These are phyloP conservation scores for Diarsia brunnea DNA, from an alignment of 2,888 invertebrate genomes.

Conservation along the genomic window DNA sequence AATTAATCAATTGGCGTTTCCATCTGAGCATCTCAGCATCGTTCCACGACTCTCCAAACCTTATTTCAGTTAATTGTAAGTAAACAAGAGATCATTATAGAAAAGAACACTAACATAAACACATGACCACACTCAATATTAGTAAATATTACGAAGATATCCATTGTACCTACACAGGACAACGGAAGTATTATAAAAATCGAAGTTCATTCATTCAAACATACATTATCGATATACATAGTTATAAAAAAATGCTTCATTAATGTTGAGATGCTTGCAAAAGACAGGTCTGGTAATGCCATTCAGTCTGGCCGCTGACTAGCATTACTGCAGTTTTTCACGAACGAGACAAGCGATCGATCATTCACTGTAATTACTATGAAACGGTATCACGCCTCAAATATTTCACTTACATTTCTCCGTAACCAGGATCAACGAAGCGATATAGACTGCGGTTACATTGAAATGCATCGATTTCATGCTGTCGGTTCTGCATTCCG, in stretches of 20 bases:
- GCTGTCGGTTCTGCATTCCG: conserved; percentile 46
- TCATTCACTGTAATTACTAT: conserved; percentile 44
- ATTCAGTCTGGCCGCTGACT: conserved; percentile 24
- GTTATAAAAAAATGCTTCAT: conserved; percentile 72
- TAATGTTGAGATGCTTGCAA: conserved; percentile 72
- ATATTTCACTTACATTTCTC: conserved; percentile 45
- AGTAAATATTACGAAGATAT: conserved; percentile 77
- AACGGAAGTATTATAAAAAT: conserved; percentile 74
- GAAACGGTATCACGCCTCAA: conserved; percentile 42
- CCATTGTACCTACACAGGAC: conserved; percentile 78
- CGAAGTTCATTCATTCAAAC: conserved; percentile 82
- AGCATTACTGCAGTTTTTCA: conserved; percentile 30
- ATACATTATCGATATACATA: conserved; percentile 74
- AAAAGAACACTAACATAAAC: conserved; percentile 78
- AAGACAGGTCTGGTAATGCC: conserved; percentile 57
- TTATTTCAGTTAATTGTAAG: conserved; percentile 89
- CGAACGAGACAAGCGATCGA: conserved; percentile 49
- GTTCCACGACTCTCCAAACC: conserved; percentile 73
- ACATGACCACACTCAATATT: conserved; percentile 86
- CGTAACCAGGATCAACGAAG: conserved; percentile 45
- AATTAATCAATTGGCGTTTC: conserved; percentile 86
- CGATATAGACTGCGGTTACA: conserved; percentile 50
- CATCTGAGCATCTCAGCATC: conserved; percentile 83
- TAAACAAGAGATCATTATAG: conserved; percentile 86
- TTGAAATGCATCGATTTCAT: conserved; percentile 54